These are phyloP conservation scores for Peucedramus taeniatus DNA, from an alignment of 2,113 vertebrate species.

Conservation along the genomic window DNA sequence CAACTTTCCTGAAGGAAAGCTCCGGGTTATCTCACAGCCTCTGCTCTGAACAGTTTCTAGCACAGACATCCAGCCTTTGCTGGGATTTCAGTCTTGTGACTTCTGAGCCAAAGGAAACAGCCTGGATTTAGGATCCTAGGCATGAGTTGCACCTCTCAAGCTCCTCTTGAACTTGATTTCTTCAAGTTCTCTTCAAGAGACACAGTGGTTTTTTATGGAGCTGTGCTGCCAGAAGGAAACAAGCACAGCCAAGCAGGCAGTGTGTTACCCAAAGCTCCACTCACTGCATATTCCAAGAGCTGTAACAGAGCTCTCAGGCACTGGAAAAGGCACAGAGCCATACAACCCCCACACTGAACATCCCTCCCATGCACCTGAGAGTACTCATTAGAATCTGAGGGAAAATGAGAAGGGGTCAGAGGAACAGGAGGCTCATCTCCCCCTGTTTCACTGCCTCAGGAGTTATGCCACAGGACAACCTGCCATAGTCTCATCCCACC, in stretches of 20 bases:
- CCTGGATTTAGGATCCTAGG: neutral
- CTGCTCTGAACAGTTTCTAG: neutral
- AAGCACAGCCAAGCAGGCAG: neutral
- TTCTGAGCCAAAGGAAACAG: neutral
- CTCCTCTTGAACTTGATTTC: neutral
- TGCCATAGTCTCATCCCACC: neutral
- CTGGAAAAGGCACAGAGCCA: neutral
- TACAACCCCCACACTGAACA: rapidly evolving
- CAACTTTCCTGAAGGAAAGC: neutral
- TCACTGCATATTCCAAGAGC: neutral
- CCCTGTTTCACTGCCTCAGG: neutral
- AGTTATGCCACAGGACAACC: neutral
- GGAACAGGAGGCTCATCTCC: neutral
- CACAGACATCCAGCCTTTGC: neutral
- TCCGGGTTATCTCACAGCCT: neutral
- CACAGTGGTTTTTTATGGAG: neutral
- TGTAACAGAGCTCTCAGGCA: neutral
- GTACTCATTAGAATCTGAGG: neutral
- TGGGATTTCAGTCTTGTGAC: neutral
- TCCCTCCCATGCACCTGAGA: neutral
- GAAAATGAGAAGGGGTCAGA: neutral
- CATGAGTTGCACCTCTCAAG: neutral
- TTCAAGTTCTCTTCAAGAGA: neutral
- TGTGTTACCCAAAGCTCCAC: neutral
- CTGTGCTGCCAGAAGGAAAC: neutral